A percentile compares a stretch with the other conserved stretches of the same genome.
These are phyloP conservation scores for Pheosia tremula DNA, from an alignment of 2,888 invertebrate genomes.

Conservation along the genomic window DNA sequence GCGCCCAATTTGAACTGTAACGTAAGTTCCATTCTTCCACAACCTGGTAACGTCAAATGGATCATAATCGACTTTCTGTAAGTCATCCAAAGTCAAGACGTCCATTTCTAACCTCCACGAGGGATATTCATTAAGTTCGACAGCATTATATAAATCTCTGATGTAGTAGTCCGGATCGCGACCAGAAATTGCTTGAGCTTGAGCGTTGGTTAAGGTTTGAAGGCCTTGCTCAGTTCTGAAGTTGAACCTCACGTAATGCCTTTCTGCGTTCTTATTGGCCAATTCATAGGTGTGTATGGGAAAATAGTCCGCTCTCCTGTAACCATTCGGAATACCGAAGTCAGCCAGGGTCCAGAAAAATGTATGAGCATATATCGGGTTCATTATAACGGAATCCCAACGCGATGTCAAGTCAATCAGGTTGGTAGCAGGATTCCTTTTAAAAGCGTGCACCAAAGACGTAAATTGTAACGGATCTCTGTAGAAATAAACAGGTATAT, in stretches of 20 bases:
- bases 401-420: constrained; percentile 52
- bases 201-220: constrained; percentile 86
- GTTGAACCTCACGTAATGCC: constrained; percentile 93
- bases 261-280: constrained; percentile 88
- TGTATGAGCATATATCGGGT: constrained; percentile 88
- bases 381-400: constrained; percentile 80
- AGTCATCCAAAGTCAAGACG: constrained; percentile 65
- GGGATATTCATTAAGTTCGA: constrained; percentile 85
- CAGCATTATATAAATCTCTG: constrained; percentile 93
- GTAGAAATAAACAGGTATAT: constrained; percentile 83
- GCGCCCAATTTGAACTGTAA: constrained; percentile 76
- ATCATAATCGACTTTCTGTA: constrained; percentile 62
- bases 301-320: constrained; percentile 94
- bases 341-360: constrained; percentile 92
- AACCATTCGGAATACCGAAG: constrained; percentile 94
- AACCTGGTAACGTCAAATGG: constrained; percentile 75
- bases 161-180: constrained; percentile 93
- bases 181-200: constrained; percentile 83
- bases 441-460: constrained; percentile 80
- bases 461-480: constrained; percentile 82
- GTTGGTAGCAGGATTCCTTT: constrained; percentile 83
- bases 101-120: constrained; percentile 73
- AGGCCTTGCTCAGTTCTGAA: constrained; percentile 94
- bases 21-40: constrained; percentile 73
- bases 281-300: constrained; percentile 95